Evolutionary conservation across 53 echinoderm and acorn worm species (phyloP).

Genomic region (Henricia sp.): DNA sequence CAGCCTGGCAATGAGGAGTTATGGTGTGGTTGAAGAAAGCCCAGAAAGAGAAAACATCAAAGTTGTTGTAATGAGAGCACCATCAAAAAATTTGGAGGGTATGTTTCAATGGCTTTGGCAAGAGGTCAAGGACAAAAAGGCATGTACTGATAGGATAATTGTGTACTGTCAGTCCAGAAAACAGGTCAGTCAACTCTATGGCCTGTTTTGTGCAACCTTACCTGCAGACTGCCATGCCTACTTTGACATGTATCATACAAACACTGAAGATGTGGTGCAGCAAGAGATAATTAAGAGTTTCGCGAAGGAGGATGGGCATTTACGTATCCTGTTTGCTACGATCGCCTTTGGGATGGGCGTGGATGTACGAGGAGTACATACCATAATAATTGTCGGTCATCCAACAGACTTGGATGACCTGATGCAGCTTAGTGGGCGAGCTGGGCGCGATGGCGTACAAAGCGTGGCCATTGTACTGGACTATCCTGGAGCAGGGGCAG

Average conservation of each 20-base stretch:
- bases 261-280: too few relatives aligned
- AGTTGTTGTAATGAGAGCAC: not conserved
- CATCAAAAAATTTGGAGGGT: not conserved
- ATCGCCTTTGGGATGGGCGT: conserved; percentile 62
- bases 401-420: conserved; percentile 50
- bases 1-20: not conserved
- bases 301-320: not conserved
- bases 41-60: not conserved
- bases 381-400: conserved; percentile 20
- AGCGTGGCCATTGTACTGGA: conserved; percentile 41
- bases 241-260: not conserved
- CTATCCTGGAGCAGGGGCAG: conserved; percentile 34
- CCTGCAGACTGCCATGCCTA: not conserved
- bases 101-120: not conserved
- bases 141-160: not conserved
- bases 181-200: not conserved
- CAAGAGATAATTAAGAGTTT: not conserved
- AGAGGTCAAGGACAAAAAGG: not conserved
- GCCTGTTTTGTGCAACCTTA: not conserved
- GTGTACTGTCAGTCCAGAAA: conserved; percentile 10
- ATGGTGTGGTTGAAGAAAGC: not conserved
- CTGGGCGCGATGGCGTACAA: conserved; percentile 43
- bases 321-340: conserved; percentile 43
- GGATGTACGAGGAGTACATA: conserved; percentile 49
- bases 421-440: conserved; percentile 48